phyloP scores from a whole-genome alignment of 2,797 vertebrate genomes.

The Sandelia bainsii region DNA sequence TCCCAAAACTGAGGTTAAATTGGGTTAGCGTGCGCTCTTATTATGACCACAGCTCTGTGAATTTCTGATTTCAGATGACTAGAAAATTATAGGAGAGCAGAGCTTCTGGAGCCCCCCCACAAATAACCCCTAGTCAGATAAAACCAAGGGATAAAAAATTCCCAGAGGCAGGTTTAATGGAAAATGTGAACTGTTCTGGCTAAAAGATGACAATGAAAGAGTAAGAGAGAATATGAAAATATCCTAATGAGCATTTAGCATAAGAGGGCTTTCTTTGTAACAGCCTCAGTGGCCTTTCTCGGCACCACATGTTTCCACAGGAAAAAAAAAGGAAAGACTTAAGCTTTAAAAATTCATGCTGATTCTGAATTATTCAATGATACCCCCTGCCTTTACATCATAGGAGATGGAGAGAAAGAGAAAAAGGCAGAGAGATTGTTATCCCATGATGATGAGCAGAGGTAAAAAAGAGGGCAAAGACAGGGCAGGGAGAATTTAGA shows the following conservation, averaged over 20 bases:
- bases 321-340: slow-evolving; percentile 53
- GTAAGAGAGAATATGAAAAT: slow-evolving; percentile 67
- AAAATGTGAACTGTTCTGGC: slow-evolving; percentile 45
- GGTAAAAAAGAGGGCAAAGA: slow-evolving; percentile 58
- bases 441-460: slow-evolving; percentile 61
- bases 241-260: slow-evolving; percentile 79
- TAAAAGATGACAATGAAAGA: slow-evolving; percentile 68
- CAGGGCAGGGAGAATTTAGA: slow-evolving; percentile 53
- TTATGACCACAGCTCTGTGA: slow-evolving; percentile 54
- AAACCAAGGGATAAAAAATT: slow-evolving; percentile 60
- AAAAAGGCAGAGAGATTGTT: slow-evolving; percentile 47
- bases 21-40: slow-evolving; percentile 49
- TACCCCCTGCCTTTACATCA: slow-evolving; percentile 73
- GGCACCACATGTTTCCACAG: slow-evolving; percentile 65
- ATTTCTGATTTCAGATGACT: slow-evolving; percentile 54
- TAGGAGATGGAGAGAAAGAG: slow-evolving; percentile 57
- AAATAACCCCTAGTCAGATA: slow-evolving; percentile 43
- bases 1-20: slow-evolving; percentile 49
- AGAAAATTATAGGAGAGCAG: slow-evolving; percentile 38
- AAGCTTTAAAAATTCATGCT: slow-evolving; percentile 82
- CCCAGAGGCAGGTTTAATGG: slow-evolving; percentile 61
- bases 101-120: slow-evolving; percentile 39
- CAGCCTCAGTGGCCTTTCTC: slow-evolving; percentile 67
- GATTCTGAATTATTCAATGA: slow-evolving; percentile 84
- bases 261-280: slow-evolving; percentile 57